Evolutionary conservation across 2,113 vertebrate species (phyloP).

Genomic region (Stegastes partitus): DNA sequence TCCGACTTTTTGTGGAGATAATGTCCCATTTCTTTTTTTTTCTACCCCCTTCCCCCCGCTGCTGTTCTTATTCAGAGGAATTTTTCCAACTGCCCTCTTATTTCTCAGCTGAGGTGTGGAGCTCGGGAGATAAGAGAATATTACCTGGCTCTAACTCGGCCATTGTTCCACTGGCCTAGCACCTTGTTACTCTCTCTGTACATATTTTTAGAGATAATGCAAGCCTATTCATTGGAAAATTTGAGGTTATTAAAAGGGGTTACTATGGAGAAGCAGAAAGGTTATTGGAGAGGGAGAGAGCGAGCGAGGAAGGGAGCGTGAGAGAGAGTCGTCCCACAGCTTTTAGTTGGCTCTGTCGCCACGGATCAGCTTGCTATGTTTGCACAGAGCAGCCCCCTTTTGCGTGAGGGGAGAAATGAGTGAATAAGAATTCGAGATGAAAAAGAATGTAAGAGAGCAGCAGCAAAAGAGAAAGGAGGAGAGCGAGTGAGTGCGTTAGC

Average conservation of each 20-base stretch:
- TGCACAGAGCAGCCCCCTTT: slow-evolving; percentile 48
- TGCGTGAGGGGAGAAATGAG: slow-evolving; percentile 25
- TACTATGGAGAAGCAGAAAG: slow-evolving; percentile 31
- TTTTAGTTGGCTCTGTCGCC: slow-evolving; percentile 30
- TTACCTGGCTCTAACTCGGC: slow-evolving; percentile 60
- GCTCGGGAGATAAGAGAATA: slow-evolving; percentile 65
- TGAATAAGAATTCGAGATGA: neutral
- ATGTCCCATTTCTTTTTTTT: slow-evolving; percentile 7
- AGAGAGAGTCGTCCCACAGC: slow-evolving; percentile 39
- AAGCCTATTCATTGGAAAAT: slow-evolving; percentile 49
- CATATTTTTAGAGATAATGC: slow-evolving; percentile 64
- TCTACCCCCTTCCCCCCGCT: neutral
- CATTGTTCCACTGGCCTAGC: slow-evolving; percentile 64
- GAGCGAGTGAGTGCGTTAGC: neutral
- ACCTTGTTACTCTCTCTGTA: slow-evolving; percentile 53
- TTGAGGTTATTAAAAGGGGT: slow-evolving; percentile 66
- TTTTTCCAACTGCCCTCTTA: slow-evolving; percentile 25
- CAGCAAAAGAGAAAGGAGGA: neutral
- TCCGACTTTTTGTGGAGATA: slow-evolving; percentile 43
- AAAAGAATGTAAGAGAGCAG: slow-evolving; percentile 1
- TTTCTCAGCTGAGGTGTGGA: slow-evolving; percentile 48
- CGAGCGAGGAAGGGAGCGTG: slow-evolving; percentile 10
- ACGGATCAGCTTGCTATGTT: slow-evolving; percentile 43
- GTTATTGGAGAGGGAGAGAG: slow-evolving; percentile 37
- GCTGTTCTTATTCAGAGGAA: slow-evolving; percentile 27